Percentiles rank a stretch among this genome's conserved stretches.
Conservation (phyloP, 2,797 vertebrate genomes). For the Hylomyscus alleni region DNA sequence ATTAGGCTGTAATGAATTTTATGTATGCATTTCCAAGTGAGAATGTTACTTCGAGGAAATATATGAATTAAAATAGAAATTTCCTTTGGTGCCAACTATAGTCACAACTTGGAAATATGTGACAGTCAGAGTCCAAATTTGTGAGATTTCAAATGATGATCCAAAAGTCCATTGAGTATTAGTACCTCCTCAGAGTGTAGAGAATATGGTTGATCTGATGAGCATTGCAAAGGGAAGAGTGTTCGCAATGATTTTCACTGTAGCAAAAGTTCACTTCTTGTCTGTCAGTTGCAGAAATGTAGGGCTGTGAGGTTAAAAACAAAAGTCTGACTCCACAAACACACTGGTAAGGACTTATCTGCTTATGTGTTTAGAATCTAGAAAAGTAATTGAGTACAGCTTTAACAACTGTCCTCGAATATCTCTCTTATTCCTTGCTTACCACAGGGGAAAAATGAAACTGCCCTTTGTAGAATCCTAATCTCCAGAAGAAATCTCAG, state of each 20-base stretch:
- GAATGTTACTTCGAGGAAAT: neutral
- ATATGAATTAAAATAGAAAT: neutral
- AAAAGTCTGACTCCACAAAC: conserved; percentile 42
- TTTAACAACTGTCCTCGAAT: conserved; percentile 66
- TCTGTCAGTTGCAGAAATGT: neutral
- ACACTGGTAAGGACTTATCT: conserved; percentile 48
- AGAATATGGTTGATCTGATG: neutral
- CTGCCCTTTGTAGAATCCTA: conserved; percentile 70
- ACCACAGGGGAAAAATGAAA: conserved; percentile 48
- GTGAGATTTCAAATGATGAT: neutral
- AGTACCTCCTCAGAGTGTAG: neutral
- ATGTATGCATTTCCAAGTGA: neutral
- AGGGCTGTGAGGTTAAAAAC: neutral
- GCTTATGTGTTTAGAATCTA: neutral
- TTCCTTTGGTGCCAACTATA: neutral
- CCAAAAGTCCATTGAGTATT: neutral
- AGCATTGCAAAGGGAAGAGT: neutral
- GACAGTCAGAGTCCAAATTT: neutral
- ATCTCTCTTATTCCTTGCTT: conserved; percentile 65
- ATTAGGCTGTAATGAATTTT: neutral
- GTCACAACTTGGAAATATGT: neutral
- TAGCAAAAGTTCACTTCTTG: neutral
- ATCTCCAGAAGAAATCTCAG: conserved; percentile 71
- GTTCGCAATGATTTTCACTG: neutral
- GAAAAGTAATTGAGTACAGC: conserved; percentile 66